phyloP scores from a whole-genome alignment of 2,888 invertebrate species.

The Anodontia alba region DNA sequence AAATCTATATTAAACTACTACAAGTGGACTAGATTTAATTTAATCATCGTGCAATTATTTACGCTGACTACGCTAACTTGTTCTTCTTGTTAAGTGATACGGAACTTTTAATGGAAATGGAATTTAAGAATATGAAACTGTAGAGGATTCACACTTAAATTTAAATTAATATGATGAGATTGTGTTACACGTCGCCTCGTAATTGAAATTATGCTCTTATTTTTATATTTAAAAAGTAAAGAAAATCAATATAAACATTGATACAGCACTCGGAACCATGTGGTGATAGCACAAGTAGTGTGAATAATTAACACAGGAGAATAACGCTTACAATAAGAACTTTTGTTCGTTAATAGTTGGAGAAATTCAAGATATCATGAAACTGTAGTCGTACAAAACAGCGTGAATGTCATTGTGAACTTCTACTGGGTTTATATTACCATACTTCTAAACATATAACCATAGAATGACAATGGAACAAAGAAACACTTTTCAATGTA shows the following conservation, averaged over 20 bases:
- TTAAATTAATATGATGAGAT: not conserved
- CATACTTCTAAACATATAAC: too few species aligned
- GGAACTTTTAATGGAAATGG: not conserved
- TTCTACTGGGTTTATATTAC: too few species aligned
- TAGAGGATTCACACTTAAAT: slow-evolving; percentile 3
- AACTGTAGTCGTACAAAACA: not conserved
- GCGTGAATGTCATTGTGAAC: not conserved
- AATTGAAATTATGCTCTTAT: slow-evolving; percentile 1
- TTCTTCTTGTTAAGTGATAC: not conserved
- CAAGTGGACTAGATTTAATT: slow-evolving; percentile 6
- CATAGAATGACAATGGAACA: too few species aligned
- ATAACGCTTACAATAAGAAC: not conserved
- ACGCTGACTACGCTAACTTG: not conserved
- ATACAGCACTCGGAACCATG: not conserved
- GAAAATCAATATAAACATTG: slow-evolving; percentile 9
- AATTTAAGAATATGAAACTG: not conserved
- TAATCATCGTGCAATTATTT: not conserved
- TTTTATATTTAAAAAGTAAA: not conserved
- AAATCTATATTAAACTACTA: not conserved
- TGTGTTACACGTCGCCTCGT: not conserved
- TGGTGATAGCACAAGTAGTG: not conserved
- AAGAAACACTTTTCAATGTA: too few species aligned
- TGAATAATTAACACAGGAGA: not conserved
- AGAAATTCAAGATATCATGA: not conserved
- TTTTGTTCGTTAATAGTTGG: not conserved